Conservation (phyloP, 1,140 invertebrate species). For the Dysdera silvatica region DNA sequence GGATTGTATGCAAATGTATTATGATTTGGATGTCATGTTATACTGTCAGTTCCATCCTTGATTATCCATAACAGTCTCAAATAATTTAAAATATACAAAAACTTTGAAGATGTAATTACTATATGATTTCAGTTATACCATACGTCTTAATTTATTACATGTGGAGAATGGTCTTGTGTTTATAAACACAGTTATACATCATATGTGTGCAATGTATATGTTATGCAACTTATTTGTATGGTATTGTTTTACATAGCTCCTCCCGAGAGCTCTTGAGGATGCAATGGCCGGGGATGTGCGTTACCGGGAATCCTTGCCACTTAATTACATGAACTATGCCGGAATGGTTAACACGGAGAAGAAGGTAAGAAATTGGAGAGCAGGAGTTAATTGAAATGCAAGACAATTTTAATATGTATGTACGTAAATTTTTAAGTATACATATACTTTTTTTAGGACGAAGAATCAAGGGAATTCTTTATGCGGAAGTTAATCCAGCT, state of each 20-base stretch:
- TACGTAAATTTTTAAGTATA: neutral
- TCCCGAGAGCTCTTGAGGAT: slow-evolving; percentile 64
- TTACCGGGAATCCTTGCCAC: slow-evolving; percentile 70
- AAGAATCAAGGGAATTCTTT: slow-evolving; percentile 49
- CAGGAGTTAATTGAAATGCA: neutral
- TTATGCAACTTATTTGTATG: no score
- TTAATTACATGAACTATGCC: slow-evolving; percentile 63
- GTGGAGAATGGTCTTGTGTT: no score
- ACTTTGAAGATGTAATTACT: no score
- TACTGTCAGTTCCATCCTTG: no score
- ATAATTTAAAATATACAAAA: no score
- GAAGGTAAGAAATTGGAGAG: slow-evolving; percentile 17
- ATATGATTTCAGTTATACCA: no score
- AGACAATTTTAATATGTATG: neutral
- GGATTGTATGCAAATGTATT: no score
- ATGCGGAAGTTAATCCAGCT: slow-evolving; percentile 53
- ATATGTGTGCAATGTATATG: no score
- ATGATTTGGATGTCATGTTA: no score
- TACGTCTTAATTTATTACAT: no score
- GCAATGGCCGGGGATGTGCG: slow-evolving; percentile 62
- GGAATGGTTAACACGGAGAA: slow-evolving; percentile 59
- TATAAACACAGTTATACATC: no score
- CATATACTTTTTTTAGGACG: slow-evolving; percentile 34
- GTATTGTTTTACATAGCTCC: slow-evolving; percentile 44
- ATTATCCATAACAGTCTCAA: no score